Evolutionary conservation across 53 echinoderm and acorn worm species (phyloP).

Genomic region (Astropecten irregularis): DNA sequence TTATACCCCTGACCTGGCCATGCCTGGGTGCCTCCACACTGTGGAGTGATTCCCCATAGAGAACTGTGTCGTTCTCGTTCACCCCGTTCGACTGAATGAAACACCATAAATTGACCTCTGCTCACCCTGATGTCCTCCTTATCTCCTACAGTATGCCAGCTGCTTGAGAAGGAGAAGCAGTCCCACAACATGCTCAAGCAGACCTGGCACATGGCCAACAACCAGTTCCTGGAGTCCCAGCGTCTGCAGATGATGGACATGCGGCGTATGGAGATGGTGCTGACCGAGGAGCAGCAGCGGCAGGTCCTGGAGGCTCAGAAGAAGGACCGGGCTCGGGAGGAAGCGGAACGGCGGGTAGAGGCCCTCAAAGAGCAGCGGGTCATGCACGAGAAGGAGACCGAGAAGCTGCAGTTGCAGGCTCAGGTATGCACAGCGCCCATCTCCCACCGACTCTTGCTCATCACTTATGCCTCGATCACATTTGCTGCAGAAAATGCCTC

Average conservation of each 20-base stretch:
- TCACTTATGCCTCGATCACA: too few species aligned
- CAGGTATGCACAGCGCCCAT: conserved; percentile 32
- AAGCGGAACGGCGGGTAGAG: conserved; percentile 80
- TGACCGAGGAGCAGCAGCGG: conserved; percentile 97
- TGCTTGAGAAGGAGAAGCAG: conserved; percentile 87
- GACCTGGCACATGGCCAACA: conserved; percentile 99
- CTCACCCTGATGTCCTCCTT: too few species aligned
- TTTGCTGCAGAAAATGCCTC: too few species aligned
- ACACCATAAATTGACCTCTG: too few species aligned
- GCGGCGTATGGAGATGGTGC: conserved; percentile 86
- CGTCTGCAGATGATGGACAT: conserved; percentile 97
- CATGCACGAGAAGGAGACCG: conserved; percentile 13
- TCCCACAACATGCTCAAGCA: conserved; percentile 81
- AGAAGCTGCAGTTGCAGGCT: conserved; percentile 30
- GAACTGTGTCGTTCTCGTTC: too few species aligned
- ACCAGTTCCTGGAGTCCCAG: conserved; percentile 89
- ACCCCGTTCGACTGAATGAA: too few species aligned
- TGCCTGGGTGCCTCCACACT: too few species aligned
- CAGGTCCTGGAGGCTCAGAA: conserved; percentile 81
- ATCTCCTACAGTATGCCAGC: conserved; percentile 68
- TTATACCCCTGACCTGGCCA: too few species aligned
- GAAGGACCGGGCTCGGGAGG: conserved; percentile 88
- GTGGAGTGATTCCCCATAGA: too few species aligned
- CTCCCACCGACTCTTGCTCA: not conserved
- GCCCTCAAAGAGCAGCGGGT: conserved; percentile 38